These are phyloP conservation scores for Oscheius sp. DNA, from an alignment of 2,888 invertebrate genomes.

Conservation along the genomic window DNA sequence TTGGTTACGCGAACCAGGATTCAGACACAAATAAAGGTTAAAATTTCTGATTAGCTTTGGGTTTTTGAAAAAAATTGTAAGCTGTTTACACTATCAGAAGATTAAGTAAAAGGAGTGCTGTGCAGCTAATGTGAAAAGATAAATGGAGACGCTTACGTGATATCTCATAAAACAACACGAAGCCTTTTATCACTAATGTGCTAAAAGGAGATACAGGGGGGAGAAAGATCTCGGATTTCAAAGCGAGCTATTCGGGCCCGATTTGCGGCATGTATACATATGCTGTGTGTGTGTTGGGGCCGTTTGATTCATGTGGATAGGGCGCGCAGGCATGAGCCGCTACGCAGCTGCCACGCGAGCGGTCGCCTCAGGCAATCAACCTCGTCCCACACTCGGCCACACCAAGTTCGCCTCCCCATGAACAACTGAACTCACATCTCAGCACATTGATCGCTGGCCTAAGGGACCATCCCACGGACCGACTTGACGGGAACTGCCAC, in stretches of 20 bases:
- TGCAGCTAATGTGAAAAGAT: too few species aligned
- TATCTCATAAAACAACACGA: too few species aligned
- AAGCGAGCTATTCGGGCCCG: slow-evolving; percentile 27
- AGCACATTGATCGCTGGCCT: slow-evolving; percentile 27
- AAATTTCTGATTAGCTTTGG: too few species aligned
- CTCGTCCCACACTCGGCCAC: slow-evolving; percentile 29
- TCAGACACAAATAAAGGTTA: too few species aligned
- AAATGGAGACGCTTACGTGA: too few species aligned
- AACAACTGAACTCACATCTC: slow-evolving; percentile 31
- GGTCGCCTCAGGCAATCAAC: slow-evolving; percentile 34
- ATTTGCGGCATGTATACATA: slow-evolving; percentile 28
- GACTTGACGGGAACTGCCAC: slow-evolving; percentile 14
- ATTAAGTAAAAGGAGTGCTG: too few species aligned
- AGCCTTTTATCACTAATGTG: too few species aligned
- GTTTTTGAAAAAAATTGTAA: too few species aligned
- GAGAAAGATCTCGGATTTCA: slow-evolving; percentile 22
- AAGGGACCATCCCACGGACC: slow-evolving; percentile 1
- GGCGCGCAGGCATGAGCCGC: slow-evolving; percentile 28
- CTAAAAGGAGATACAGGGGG: neutral
- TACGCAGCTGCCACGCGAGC: slow-evolving; percentile 26
- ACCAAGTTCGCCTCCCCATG: slow-evolving; percentile 33
- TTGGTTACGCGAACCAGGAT: too few species aligned
- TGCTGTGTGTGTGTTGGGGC: slow-evolving; percentile 27
- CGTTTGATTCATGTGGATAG: slow-evolving; percentile 33
- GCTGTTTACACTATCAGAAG: too few species aligned